Conservation (phyloP, 1,140 invertebrate species). For the Paracyclopina nana region DNA sequence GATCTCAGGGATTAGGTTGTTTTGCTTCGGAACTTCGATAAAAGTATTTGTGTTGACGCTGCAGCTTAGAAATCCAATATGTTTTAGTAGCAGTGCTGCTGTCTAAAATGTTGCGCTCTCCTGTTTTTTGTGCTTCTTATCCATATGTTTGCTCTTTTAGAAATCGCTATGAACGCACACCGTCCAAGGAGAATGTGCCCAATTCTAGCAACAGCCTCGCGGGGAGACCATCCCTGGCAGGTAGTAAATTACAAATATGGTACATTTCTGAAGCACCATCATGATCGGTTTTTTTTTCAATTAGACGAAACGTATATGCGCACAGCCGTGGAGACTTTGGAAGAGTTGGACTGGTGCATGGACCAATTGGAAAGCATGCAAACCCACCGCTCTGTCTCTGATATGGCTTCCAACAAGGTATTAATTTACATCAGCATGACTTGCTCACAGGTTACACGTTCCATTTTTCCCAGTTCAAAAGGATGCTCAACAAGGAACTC, state of each 20-base stretch:
- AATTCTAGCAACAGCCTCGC: neutral
- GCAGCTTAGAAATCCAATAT: too few species aligned
- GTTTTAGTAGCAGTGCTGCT: too few species aligned
- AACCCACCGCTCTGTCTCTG: slow-evolving; percentile 92
- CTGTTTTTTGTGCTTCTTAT: too few species aligned
- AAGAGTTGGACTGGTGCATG: slow-evolving; percentile 98
- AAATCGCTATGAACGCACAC: neutral
- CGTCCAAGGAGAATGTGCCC: neutral
- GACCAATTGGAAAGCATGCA: slow-evolving; percentile 98
- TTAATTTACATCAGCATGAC: too few species aligned
- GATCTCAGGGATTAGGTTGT: neutral
- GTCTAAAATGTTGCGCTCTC: too few species aligned
- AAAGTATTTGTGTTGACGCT: neutral
- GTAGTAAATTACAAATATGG: too few species aligned
- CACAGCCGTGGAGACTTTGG: slow-evolving; percentile 82
- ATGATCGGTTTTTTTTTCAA: too few species aligned
- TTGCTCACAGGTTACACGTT: too few species aligned
- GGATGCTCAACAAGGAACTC: slow-evolving; percentile 97
- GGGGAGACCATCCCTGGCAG: too few species aligned
- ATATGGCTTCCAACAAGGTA: slow-evolving; percentile 98
- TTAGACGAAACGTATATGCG: slow-evolving; percentile 75
- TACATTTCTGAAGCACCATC: too few species aligned
- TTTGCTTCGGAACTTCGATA: neutral
- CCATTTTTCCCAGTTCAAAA: slow-evolving; percentile 77
- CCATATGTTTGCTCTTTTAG: neutral